These are phyloP conservation scores for Gymnosoma rotundatum DNA, from an alignment of 2,888 invertebrate species.

Conservation along the genomic window DNA sequence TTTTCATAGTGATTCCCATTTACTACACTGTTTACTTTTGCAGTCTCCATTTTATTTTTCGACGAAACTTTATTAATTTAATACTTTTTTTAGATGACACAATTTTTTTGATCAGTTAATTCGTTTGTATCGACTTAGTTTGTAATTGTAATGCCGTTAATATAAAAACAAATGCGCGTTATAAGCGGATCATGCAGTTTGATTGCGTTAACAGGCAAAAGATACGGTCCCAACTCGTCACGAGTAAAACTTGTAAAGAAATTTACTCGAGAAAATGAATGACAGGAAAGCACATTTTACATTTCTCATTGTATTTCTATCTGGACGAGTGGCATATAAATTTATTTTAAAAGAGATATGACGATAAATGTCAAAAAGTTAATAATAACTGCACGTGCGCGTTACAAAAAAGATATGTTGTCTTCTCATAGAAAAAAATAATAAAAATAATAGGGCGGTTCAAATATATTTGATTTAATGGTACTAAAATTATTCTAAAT, in stretches of 20 bases:
- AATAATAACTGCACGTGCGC: slow-evolving; percentile 43
- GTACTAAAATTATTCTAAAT: too few species aligned
- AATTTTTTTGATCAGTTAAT: background rate
- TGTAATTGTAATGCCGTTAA: slow-evolving; percentile 21
- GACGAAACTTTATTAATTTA: slow-evolving; percentile 39
- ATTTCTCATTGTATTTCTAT: slow-evolving; percentile 16
- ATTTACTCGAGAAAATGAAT: slow-evolving; percentile 55
- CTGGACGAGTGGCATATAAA: slow-evolving; percentile 19
- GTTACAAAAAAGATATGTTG: background rate
- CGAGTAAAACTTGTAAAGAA: slow-evolving; percentile 73
- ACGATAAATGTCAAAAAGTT: slow-evolving; percentile 55
- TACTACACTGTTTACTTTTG: slow-evolving; percentile 73
- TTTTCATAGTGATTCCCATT: slow-evolving; percentile 79
- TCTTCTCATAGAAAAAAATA: too few species aligned
- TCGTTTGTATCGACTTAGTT: background rate
- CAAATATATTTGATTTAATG: too few species aligned
- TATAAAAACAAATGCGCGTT: slow-evolving; percentile 52
- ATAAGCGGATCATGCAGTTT: background rate
- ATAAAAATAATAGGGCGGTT: too few species aligned
- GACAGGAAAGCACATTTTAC: slow-evolving; percentile 69
- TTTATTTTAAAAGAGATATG: slow-evolving; percentile 1
- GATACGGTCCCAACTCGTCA: slow-evolving; percentile 64
- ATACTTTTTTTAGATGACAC: slow-evolving; percentile 12
- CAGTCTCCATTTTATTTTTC: slow-evolving; percentile 55
- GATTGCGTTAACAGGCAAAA: background rate